Conservation (phyloP, 35 echinoderm and acorn worm species). For the Apostichopus californicus region DNA sequence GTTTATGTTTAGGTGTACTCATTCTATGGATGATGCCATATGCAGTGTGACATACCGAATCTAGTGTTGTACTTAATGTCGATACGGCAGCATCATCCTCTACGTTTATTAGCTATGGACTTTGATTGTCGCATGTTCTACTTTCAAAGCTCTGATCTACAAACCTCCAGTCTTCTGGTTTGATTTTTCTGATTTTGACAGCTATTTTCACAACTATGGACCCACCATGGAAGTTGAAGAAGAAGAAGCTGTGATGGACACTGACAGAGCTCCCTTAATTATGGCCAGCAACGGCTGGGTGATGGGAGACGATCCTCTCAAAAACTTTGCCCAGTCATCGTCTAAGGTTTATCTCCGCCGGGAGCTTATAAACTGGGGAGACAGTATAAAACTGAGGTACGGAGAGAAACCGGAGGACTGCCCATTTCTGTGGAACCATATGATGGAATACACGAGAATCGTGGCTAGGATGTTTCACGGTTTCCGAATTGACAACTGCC, state of each 20-base stretch:
- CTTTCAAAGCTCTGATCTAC: not conserved
- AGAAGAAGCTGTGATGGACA: conserved; percentile 79
- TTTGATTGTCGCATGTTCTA: not conserved
- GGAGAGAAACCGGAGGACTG: conserved; percentile 85
- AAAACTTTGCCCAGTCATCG: conserved; percentile 84
- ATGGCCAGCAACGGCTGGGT: conserved; percentile 92
- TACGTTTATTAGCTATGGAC: not conserved
- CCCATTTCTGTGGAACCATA: conserved; percentile 93
- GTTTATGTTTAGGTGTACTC: too few relatives aligned
- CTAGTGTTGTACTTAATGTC: too few relatives aligned
- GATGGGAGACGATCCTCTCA: conserved; percentile 88
- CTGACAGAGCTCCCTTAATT: conserved; percentile 63
- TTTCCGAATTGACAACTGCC: conserved; percentile 91
- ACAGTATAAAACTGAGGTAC: conserved; percentile 90
- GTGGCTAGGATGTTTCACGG: conserved; percentile 86
- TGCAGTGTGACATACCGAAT: too few relatives aligned
- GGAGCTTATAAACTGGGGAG: conserved; percentile 92
- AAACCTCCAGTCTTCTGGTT: not conserved
- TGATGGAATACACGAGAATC: conserved; percentile 82
- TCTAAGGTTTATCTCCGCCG: conserved; percentile 90
- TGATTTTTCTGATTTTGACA: conserved; percentile 11
- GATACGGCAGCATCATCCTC: too few relatives aligned
- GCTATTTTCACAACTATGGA: conserved; percentile 72
- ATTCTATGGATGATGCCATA: too few relatives aligned
- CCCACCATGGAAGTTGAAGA: conserved; percentile 35